phyloP scores from a whole-genome alignment of 2,113 vertebrate genomes.

The Arenaria interpres region DNA sequence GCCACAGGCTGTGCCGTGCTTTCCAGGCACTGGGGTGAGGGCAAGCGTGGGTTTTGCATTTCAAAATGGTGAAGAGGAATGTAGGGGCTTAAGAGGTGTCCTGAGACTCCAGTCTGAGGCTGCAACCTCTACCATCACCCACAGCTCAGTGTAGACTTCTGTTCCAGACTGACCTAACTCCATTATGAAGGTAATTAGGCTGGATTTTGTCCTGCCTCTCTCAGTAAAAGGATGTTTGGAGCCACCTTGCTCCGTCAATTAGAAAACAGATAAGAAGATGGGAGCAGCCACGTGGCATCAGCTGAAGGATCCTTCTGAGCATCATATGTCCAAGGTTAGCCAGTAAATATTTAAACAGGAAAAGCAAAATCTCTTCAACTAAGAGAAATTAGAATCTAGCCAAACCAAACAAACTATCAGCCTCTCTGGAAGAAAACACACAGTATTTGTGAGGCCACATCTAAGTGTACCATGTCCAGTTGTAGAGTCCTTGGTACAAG shows the following conservation, averaged over 20 bases:
- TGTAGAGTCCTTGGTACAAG: background rate
- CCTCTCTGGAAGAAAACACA: background rate
- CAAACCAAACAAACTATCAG: background rate
- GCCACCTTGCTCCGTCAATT: background rate
- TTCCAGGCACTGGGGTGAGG: background rate
- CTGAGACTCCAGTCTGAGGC: background rate
- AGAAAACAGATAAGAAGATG: background rate
- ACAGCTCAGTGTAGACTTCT: background rate
- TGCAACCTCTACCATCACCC: background rate
- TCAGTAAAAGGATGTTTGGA: background rate
- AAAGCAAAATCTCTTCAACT: background rate
- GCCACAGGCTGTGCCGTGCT: background rate
- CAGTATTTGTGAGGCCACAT: background rate
- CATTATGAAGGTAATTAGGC: background rate
- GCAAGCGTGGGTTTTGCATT: rapidly evolving
- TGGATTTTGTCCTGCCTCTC: background rate
- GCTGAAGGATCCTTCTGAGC: background rate
- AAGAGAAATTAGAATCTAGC: background rate
- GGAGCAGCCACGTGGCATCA: background rate
- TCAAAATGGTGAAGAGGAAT: background rate
- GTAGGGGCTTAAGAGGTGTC: background rate
- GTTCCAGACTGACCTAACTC: background rate
- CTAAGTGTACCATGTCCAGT: rapidly evolving
- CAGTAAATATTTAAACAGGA: background rate
- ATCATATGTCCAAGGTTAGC: background rate